Conservation (phyloP, 2,797 vertebrate genomes). For the Phylloscopus collybita region DNA sequence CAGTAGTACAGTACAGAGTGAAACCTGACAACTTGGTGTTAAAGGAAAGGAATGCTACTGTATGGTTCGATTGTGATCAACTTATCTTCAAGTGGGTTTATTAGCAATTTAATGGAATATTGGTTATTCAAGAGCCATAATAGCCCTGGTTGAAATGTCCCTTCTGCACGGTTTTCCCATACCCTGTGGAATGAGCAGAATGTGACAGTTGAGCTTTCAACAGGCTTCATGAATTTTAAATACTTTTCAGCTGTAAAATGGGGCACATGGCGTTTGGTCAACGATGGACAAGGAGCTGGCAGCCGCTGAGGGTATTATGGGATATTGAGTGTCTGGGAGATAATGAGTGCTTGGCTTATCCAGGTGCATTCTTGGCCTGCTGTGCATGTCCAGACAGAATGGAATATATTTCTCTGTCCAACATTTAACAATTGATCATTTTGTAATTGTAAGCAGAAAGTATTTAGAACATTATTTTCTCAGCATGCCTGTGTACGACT, state of each 20-base stretch:
- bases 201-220: constrained; percentile 86
- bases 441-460: constrained; percentile 67
- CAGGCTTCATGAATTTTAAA: constrained; percentile 94
- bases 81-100: constrained; percentile 86
- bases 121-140: constrained; percentile 83
- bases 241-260: constrained; percentile 89
- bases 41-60: constrained; percentile 85
- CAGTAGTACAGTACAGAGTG: constrained; percentile 74
- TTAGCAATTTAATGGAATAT: constrained; percentile 93
- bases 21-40: constrained; percentile 72
- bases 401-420: constrained; percentile 68
- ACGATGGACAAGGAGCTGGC: constrained; percentile 80
- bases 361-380: constrained; percentile 84
- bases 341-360: constrained; percentile 83
- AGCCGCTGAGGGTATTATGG: constrained; percentile 74
- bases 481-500: constrained; percentile 51
- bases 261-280: constrained; percentile 82
- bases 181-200: constrained; percentile 89
- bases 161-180: constrained; percentile 83
- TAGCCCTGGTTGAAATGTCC: constrained; percentile 83
- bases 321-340: constrained; percentile 88
- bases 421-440: constrained; percentile 75
- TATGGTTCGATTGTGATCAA: constrained; percentile 81
- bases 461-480: constrained; percentile 73
- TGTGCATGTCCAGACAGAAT: constrained; percentile 75